Evolutionary conservation across 2,113 vertebrate species (phyloP), one percentile per base, ranked within the genome.

Genomic region (Semicossyphus pulcher): DNA sequence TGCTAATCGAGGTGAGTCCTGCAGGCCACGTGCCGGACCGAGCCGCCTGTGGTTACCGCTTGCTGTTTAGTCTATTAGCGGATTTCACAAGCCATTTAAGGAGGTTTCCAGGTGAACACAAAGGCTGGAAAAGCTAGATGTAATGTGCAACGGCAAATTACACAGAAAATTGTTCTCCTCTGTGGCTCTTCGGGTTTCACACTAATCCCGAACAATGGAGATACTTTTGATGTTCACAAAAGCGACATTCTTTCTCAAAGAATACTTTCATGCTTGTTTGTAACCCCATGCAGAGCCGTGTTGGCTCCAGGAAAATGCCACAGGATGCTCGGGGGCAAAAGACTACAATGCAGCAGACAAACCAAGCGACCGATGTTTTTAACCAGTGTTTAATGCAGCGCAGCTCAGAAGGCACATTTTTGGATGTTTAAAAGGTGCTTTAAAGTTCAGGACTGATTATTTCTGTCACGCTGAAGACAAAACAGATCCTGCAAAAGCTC

Each of bases 1-100:
- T 10, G 23, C 21, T 79, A 72, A 75, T 75, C 9, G 53, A 69
- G 71, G 67, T 15, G 47, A 78, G 72, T 66, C 71, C 48, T 57
- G 34, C 34, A 10, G 56, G 54, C 74, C 45, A 42, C 26, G 47
- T 1, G 48, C 63, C 77, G 81, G 41, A 59, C 44, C 0, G 25
- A 82, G 37, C 11, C 16, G 48, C 67, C 45, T 45, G 41, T 7
- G 2, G 44, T 34, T 47, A 20, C 31, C 29, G 31, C 39, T 18
- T 15, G 41, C 71, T 82, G 48, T 65, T 76, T 21, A 15, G 68
- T 71, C 76, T 34, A 77, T 76, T 75, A 85, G 72, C 75, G 72
- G 59, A 86, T 85, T 81, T 83, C 42, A 79, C 57, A 82, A 80
- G 16, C 65, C 68, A 79, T 85, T 87, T 68, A 67, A 73, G 65